These are phyloP conservation scores for Andrena marginata DNA, from an alignment of 2,888 invertebrate genomes.

Conservation along the genomic window DNA sequence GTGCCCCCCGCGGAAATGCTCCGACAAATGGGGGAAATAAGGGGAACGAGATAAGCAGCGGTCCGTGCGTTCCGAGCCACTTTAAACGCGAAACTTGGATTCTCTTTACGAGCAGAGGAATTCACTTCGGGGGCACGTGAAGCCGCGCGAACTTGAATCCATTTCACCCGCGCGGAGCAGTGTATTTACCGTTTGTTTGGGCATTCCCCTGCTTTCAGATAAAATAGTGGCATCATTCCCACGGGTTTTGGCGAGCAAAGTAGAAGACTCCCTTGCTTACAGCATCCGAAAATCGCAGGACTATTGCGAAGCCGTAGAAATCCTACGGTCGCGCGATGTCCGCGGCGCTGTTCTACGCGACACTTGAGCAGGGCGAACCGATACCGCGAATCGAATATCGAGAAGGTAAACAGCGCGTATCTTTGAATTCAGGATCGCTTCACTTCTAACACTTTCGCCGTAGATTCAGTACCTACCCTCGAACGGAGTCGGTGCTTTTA, in stretches of 20 bases:
- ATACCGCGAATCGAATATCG: conserved; percentile 39
- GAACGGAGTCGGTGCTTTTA: conserved; percentile 40
- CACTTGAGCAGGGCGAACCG: not conserved
- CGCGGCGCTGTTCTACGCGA: not conserved
- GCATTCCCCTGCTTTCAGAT: too few species aligned
- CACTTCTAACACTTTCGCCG: conserved; percentile 33
- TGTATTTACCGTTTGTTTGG: too few species aligned
- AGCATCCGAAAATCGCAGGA: not conserved
- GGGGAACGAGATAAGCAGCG: conserved; percentile 2
- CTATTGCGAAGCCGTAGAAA: conserved; percentile 16
- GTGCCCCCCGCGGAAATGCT: not conserved
- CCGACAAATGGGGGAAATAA: not conserved
- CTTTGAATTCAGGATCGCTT: conserved; percentile 41
- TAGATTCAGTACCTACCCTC: conserved; percentile 36
- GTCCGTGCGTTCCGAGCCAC: not conserved
- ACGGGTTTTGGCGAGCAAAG: too few species aligned
- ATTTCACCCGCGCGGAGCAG: too few species aligned
- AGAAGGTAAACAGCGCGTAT: conserved; percentile 54
- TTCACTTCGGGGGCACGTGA: conserved; percentile 1
- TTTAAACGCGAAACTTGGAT: conserved; percentile 13
- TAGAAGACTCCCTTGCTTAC: too few species aligned
- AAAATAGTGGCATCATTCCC: too few species aligned
- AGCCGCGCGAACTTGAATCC: conserved; percentile 15
- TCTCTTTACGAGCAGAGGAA: conserved; percentile 9
- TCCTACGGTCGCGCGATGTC: not conserved